Evolutionary conservation across 2,113 vertebrate species (phyloP), one percentile per base, ranked within the genome.

Genomic region (Notothenia coriiceps): DNA sequence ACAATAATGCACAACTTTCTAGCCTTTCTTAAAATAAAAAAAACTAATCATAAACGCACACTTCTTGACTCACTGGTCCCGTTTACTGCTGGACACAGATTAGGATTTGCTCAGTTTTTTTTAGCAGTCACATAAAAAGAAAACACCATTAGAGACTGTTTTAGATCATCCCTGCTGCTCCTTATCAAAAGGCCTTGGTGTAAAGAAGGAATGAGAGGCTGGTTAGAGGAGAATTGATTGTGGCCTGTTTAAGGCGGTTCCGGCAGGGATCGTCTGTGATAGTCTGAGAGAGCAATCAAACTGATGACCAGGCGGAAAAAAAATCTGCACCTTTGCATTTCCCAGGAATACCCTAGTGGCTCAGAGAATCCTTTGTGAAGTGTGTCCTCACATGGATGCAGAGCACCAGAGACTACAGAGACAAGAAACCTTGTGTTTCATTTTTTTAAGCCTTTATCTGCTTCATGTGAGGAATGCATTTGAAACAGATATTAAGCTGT

Each of bases 301-400:
- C 56, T 93, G 91, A 93, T 93, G 93, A 94, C 78, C 83, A 47
- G 73, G 82, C 86, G 51, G 88, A 83, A 87, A 88, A 84, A 86
- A 84, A 91, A 90, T 84, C 87, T 82, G 89, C 90, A 92, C 85
- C 87, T 91, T 90, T 91, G 91, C 88, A 90, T 90, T 92, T 93
- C 89, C 84, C 85, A 87, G 87, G 84, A 90, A 89, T 80, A 70
- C 79, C 86, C 83, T 74, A 79, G 81, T 77, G 80, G 80, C 72
- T 78, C 33, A 73, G 77, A 85, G 61, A 80, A 70, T 74, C 79
- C 81, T 75, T 40, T 54, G 79, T 79, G 69, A 88, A 81, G 78
- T 59, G 80, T 68, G 60, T 83, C 70, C 80, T 72, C 71, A 35
- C 61, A 65, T 77, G 84, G 71, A 79, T 86, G 79, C 65, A 74